phyloP scores from a whole-genome alignment of 2,113 vertebrate species.

The Psophia crepitans region DNA sequence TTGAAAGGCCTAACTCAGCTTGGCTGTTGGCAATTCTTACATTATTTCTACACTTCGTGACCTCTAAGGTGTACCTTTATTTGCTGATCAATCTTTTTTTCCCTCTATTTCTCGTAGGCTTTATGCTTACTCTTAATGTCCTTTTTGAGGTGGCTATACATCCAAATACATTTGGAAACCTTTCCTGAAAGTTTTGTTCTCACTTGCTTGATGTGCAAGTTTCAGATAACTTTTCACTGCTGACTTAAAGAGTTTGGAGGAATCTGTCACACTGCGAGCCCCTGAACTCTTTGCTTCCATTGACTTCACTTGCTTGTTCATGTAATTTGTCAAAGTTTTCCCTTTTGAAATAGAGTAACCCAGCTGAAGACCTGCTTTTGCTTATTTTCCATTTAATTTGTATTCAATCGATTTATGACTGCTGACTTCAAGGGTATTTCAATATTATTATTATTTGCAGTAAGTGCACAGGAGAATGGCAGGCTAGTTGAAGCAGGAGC shows the following conservation, averaged over 20 bases:
- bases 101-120: not conserved
- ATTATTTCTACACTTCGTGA: constrained; percentile 42
- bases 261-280: not conserved
- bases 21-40: constrained; percentile 44
- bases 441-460: not conserved
- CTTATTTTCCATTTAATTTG: not conserved
- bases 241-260: constrained; percentile 54
- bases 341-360: not conserved
- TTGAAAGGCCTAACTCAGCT: constrained; percentile 57
- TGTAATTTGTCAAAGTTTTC: constrained; percentile 29
- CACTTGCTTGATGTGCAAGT: constrained; percentile 53
- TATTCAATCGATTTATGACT: not conserved
- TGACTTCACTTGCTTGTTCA: constrained; percentile 11
- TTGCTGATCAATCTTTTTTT: constrained; percentile 58
- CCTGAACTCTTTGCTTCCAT: constrained; percentile 25
- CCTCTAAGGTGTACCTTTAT: constrained; percentile 39
- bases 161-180: constrained; percentile 50
- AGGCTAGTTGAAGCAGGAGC: not conserved
- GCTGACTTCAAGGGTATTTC: not conserved
- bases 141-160: constrained; percentile 38
- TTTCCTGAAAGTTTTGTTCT: constrained; percentile 46
- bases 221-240: constrained; percentile 44
- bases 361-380: not conserved
- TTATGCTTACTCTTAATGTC: constrained; percentile 57
- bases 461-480: not conserved